Base-by-base conservation (phyloP, 2,113 vertebrate species). In the Psittacula cyanocephala region DNA sequence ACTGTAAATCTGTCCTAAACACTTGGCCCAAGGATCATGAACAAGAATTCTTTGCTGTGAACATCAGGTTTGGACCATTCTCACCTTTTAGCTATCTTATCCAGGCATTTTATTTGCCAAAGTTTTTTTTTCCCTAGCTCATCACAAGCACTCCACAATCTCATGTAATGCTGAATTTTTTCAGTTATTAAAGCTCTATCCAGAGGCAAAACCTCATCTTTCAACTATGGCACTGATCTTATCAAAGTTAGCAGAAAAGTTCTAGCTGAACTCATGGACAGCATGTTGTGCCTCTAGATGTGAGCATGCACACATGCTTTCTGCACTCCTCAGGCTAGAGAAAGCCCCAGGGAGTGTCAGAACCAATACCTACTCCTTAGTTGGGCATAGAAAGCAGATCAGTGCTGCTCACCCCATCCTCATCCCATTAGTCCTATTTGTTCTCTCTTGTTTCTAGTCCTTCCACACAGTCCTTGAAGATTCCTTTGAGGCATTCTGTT, bases 241-340 rank as follows among this genome's bases (percentile, higher is more conserved):
- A 35, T 46, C 41, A 27, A 53, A 82, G 29, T 44, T 4, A 89
- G 37, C 35, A 87, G 75, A 50, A 86, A 60, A 94, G 67, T 46
- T 68, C 28, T 23, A 37, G 6, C 15, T 76, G 37, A 91, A 78
- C n/a, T 55, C 31, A 85, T 29, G 31, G 69, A 47, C 31, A 85
- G 57, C 13, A 28, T 8, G 12, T 7, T 84, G 57, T 60, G 31
- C 7, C 52, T 16, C 43, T 43, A 27, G 39, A 37, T 16, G 37
- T 46, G 57, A 57, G 17, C 57, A 50, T 0, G 0, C 39, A 63
- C 29, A 67, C 13, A 11, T 1, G 5, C 9, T 14, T 33, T 46
- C 39, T 65, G 57, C 14, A 50, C 9, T 35, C 25, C 22, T 43
- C 25, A 69, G 72, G 10, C 16, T 0, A 68, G 14, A 84, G 74